These are phyloP conservation scores for Percina caprodes DNA, from an alignment of 2,113 vertebrate genomes.

Conservation along the genomic window DNA sequence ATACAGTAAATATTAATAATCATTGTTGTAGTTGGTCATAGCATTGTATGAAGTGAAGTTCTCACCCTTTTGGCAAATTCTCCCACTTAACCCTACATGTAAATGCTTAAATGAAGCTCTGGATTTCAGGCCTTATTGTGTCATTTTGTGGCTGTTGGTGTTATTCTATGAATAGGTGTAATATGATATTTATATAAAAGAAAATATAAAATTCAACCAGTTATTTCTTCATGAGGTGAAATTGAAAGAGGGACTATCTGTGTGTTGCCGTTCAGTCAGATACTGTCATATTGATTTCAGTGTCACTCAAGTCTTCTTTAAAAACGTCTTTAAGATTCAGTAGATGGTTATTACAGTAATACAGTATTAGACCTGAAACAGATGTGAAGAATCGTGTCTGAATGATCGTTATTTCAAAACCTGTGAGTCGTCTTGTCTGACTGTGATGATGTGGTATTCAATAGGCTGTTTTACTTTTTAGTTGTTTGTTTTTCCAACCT, in stretches of 20 bases:
- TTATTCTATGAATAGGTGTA: conserved; percentile 75
- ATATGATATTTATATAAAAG: conserved; percentile 65
- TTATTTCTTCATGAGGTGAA: conserved; percentile 55
- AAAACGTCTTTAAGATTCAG: conserved; percentile 51
- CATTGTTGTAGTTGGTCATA: conserved; percentile 72
- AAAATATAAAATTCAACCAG: conserved; percentile 57
- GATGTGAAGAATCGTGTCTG: conserved; percentile 70
- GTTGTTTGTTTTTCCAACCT: conserved; percentile 55
- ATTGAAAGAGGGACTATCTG: conserved; percentile 23
- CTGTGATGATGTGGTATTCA: conserved; percentile 72
- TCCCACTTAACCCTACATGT: conserved; percentile 58
- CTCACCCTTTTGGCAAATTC: conserved; percentile 56
- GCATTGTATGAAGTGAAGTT: conserved; percentile 69
- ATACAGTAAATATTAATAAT: conserved; percentile 56
- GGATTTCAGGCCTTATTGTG: conserved; percentile 65
- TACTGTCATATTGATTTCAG: conserved; percentile 15
- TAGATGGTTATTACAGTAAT: conserved; percentile 63
- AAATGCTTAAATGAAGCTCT: conserved; percentile 62
- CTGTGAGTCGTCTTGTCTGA: conserved; percentile 79
- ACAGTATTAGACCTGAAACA: conserved; percentile 78
- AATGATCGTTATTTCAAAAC: conserved; percentile 74
- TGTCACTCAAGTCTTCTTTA: conserved; percentile 46
- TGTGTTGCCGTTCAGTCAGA: conserved; percentile 32
- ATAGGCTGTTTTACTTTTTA: conserved; percentile 57
- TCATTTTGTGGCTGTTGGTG: conserved; percentile 74